Percentiles rank a stretch among this genome's conserved stretches.
These are phyloP conservation scores for Saturnia pavonia DNA, from an alignment of 2,888 invertebrate genomes.

Conservation along the genomic window DNA sequence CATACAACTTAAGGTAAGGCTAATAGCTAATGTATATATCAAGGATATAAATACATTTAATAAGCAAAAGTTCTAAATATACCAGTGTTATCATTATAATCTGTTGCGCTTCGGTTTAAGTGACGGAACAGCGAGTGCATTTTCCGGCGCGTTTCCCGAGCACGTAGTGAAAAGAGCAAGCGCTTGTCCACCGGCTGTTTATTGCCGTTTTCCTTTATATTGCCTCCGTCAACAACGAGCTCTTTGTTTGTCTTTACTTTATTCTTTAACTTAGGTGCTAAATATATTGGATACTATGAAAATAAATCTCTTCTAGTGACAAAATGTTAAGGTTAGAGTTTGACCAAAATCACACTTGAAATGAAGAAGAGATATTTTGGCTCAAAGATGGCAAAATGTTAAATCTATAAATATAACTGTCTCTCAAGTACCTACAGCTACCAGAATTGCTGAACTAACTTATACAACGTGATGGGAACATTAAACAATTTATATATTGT, in stretches of 20 bases:
- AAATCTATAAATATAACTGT: not conserved
- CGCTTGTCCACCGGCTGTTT: constrained; percentile 10
- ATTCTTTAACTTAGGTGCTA: not conserved
- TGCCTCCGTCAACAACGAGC: not conserved
- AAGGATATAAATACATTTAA: too few relatives aligned
- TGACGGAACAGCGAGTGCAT: constrained; percentile 1
- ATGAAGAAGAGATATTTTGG: too few relatives aligned
- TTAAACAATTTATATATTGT: too few relatives aligned
- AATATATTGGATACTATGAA: not conserved
- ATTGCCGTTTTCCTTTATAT: constrained; percentile 8
- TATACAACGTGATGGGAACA: too few relatives aligned
- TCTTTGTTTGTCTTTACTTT: not conserved
- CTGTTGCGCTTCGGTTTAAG: not conserved
- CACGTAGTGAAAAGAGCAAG: constrained; percentile 11
- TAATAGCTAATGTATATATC: too few relatives aligned
- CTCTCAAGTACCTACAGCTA: not conserved
- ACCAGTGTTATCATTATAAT: not conserved
- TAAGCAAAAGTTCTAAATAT: too few relatives aligned
- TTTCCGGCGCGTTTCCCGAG: not conserved
- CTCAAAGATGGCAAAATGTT: too few relatives aligned
- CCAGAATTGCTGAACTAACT: too few relatives aligned
- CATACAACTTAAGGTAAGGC: too few relatives aligned
- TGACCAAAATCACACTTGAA: not conserved
- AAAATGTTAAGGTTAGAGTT: not conserved
- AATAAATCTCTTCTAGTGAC: not conserved